Evolutionary conservation across 2,888 invertebrate genomes (phyloP), one percentile per base, ranked within the genome.

Genomic region (Tanaodytes sp.): DNA sequence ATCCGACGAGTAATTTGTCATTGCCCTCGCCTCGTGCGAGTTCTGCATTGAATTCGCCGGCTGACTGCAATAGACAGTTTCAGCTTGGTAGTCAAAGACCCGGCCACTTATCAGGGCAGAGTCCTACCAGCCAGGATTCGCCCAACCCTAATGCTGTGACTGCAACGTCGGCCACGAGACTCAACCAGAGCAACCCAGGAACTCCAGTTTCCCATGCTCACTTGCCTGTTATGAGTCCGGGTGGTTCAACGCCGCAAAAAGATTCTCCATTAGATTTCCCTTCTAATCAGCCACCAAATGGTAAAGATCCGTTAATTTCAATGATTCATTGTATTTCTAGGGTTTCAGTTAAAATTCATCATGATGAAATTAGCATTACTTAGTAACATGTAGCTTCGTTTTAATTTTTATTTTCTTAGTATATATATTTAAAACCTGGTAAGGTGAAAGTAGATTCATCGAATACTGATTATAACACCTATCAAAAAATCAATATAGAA

Each of bases 1-100:
- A 91, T 80, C 90, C 90, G 42, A 90, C 90, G 52, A 90, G 90
- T 64, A 91, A 91, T 83, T 82, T 92, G 40, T 91, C 92, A 12
- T 84, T 92, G 72, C 92, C 92, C n/a, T 92, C 92, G 45, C 92
- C 92, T 0, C 87, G 91, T 40, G 90, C 90, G 59, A 89, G 90
- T 69, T 90, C 91, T 16, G 90, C 91, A 23, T 85, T 91, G 9
- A 91, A 91, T 82, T 92, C 92, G 23, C 92, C 92, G 1, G 90
- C 90, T 5, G 91, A 91, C 76, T 86, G 88, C 57, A 87, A 87
- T 73, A 81, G 88, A 65, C 87, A 88, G 51, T 89, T 88, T 74
- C 84, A 84, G 75, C 80, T 87, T 16, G 76, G 79, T 40, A 79
- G 75, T 65, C 81, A 81, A 59, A 77, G 80, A 69, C 76, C 78